Evolutionary conservation across 1,140 invertebrate genomes (phyloP).

Genomic region (Cydia splendana): DNA sequence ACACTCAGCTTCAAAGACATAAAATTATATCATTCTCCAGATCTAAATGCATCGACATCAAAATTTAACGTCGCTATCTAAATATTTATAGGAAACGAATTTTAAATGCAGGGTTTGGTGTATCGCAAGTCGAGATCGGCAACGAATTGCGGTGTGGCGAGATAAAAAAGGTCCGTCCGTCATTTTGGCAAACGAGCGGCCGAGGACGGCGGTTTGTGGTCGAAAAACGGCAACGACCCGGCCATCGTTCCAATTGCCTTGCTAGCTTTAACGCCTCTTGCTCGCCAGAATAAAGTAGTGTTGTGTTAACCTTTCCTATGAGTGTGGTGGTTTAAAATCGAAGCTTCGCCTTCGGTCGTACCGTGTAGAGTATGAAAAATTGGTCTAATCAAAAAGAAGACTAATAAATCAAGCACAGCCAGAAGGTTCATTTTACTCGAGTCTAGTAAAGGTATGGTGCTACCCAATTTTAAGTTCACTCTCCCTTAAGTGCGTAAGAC

Average conservation of each 20-base stretch:
- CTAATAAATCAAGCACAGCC: too few species aligned
- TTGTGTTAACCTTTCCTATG: too few species aligned
- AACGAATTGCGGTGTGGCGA: constrained; percentile 72
- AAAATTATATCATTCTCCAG: constrained; percentile 27
- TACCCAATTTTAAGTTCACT: too few species aligned
- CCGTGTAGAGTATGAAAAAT: too few species aligned
- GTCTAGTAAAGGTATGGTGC: too few species aligned
- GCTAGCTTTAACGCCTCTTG: too few species aligned
- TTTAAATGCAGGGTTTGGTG: constrained; percentile 57
- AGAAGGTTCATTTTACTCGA: too few species aligned
- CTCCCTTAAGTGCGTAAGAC: too few species aligned
- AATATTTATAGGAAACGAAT: constrained; percentile 55
- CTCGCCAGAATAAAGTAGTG: too few species aligned
- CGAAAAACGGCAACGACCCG: constrained; percentile 51
- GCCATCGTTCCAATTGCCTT: constrained; percentile 38
- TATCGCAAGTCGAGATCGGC: constrained; percentile 63
- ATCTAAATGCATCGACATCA: constrained; percentile 42
- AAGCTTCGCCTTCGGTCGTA: too few species aligned
- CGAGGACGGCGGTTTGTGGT: constrained; percentile 51
- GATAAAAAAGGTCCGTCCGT: constrained; percentile 76
- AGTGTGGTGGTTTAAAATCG: too few species aligned
- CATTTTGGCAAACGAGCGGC: constrained; percentile 72
- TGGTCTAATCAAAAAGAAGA: too few species aligned
- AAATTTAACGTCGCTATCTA: constrained; percentile 38
- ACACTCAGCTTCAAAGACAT: constrained; percentile 32